Percentiles rank a stretch among this genome's conserved stretches.
phyloP scores from a whole-genome alignment of 2,113 vertebrate species.

The Rhombomys opimus region DNA sequence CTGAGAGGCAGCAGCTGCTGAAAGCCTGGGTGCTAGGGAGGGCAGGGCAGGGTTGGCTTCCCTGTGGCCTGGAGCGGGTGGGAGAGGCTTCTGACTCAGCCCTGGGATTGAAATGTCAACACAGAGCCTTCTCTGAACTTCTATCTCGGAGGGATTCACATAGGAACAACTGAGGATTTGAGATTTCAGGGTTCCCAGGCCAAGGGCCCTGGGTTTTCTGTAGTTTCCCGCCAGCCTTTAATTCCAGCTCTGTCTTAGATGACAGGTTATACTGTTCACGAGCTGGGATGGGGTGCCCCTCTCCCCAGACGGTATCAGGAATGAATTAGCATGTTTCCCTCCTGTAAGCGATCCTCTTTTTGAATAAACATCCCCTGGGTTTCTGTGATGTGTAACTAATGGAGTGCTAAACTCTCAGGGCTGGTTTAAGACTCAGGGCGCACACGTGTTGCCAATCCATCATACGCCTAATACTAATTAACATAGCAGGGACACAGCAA shows the following conservation, averaged over 20 bases:
- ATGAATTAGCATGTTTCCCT: constrained; percentile 86
- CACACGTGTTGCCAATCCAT: constrained; percentile 95
- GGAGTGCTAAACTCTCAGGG: constrained; percentile 90
- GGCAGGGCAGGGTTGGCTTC: background rate
- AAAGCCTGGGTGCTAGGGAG: background rate
- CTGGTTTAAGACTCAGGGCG: constrained; percentile 89
- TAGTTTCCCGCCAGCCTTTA: background rate
- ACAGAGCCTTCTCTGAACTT: constrained; percentile 38
- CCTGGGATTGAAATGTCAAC: constrained; percentile 67
- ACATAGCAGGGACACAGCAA: constrained; percentile 93
- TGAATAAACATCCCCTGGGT: constrained; percentile 88
- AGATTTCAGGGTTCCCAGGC: constrained; percentile 72
- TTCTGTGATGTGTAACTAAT: constrained; percentile 90
- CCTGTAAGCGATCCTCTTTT: constrained; percentile 88
- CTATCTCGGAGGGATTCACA: background rate
- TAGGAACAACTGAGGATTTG: constrained; percentile 74
- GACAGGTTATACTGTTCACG: constrained; percentile 29
- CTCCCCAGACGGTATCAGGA: constrained; percentile 76
- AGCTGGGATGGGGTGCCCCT: constrained; percentile 34
- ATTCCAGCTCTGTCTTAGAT: constrained; percentile 70
- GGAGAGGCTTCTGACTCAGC: constrained; percentile 38
- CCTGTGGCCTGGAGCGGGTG: background rate
- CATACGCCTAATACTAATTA: constrained; percentile 94
- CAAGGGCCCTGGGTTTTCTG: constrained; percentile 4
- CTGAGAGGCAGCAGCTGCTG: constrained; percentile 49